Evolutionary conservation across 2,113 vertebrate genomes (phyloP).

Genomic region (Thermophis baileyi): DNA sequence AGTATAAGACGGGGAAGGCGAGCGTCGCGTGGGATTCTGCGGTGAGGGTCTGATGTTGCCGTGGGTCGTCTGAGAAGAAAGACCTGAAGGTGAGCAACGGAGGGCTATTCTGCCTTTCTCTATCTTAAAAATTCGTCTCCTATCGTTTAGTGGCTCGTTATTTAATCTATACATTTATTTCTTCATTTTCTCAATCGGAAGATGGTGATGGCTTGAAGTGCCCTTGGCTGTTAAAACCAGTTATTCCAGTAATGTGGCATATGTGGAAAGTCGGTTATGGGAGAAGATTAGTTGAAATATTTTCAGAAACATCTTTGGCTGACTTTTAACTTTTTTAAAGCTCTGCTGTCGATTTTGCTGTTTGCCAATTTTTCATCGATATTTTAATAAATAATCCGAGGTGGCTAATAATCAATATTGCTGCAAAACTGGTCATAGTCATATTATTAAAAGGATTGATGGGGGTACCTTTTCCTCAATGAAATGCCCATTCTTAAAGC

Average conservation of each 20-base stretch:
- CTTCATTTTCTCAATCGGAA: background rate
- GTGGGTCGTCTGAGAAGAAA: background rate
- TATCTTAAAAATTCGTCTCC: background rate
- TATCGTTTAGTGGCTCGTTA: background rate
- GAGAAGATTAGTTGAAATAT: background rate
- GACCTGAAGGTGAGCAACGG: background rate
- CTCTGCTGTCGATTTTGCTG: background rate
- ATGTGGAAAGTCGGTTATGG: background rate
- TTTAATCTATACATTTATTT: background rate
- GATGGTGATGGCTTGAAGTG: background rate
- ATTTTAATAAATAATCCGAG: background rate
- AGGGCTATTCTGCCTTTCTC: too few relatives aligned
- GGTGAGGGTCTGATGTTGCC: rapidly evolving
- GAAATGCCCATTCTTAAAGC: background rate
- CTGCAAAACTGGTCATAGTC: background rate
- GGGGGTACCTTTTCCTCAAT: background rate
- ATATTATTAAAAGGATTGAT: background rate
- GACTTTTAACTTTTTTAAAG: background rate
- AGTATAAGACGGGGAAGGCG: background rate
- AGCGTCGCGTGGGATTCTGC: background rate
- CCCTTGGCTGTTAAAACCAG: background rate
- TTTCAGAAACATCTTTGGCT: background rate
- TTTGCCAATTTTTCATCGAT: background rate
- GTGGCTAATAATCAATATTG: background rate
- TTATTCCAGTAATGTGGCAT: too few relatives aligned